A percentile compares a stretch with the other conserved stretches of the same genome.
Conservation (phyloP, 2,797 vertebrate genomes). For the Sternotherus odoratus region DNA sequence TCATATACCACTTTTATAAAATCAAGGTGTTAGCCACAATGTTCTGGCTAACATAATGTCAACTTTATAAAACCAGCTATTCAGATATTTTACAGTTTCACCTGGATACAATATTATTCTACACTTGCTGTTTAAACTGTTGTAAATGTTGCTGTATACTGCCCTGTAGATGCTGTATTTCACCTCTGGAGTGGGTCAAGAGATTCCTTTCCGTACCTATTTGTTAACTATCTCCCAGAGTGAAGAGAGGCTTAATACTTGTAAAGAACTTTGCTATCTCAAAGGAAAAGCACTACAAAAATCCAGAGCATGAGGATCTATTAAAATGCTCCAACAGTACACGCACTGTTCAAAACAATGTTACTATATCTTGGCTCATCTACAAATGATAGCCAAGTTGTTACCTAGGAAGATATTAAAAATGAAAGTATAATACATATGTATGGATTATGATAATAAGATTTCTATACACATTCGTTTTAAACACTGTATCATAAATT, state of each 20-base stretch:
- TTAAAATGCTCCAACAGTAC: not conserved
- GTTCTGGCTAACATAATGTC: not conserved
- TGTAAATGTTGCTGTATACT: not conserved
- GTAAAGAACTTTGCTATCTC: not conserved
- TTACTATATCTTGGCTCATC: not conserved
- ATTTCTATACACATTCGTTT: conserved; percentile 12
- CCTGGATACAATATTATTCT: not conserved
- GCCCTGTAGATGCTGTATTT: not conserved
- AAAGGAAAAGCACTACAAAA: not conserved
- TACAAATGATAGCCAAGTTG: not conserved
- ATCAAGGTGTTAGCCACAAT: not conserved
- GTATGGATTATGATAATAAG: not conserved
- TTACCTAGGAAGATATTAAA: not conserved
- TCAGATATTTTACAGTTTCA: not conserved
- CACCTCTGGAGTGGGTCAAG: not conserved
- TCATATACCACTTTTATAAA: not conserved
- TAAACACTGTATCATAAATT: not conserved
- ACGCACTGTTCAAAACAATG: not conserved
- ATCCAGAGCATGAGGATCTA: not conserved
- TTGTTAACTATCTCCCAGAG: not conserved
- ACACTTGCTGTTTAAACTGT: not conserved
- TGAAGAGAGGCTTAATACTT: not conserved
- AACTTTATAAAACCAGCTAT: not conserved
- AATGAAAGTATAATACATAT: not conserved
- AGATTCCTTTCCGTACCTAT: not conserved